Conservation (phyloP, 1,140 invertebrate species). For the Caenorhabditis briggsae region DNA sequence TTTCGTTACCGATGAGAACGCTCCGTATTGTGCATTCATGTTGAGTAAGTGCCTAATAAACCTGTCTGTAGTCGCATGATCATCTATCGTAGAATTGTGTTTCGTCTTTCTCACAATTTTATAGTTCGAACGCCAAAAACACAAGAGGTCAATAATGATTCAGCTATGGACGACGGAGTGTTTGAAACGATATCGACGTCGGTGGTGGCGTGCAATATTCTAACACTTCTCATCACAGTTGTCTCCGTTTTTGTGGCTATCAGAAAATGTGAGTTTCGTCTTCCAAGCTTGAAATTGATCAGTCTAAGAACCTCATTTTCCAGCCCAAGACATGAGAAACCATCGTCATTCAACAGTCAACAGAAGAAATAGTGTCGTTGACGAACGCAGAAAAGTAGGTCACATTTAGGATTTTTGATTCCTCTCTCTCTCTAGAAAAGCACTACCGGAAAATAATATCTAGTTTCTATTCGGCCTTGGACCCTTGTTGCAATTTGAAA, state of each 20-base stretch:
- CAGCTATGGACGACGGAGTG: constrained; percentile 40
- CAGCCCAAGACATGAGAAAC: constrained; percentile 46
- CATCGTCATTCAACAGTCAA: constrained; percentile 13
- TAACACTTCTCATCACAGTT: background rate
- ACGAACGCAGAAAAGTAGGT: constrained; percentile 37
- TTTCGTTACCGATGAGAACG: constrained; percentile 22
- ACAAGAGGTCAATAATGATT: constrained; percentile 6
- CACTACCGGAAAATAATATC: no score
- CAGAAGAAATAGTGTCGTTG: constrained; percentile 21
- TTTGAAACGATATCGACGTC: constrained; percentile 40
- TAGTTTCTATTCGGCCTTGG: no score
- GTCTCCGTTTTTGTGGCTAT: constrained; percentile 4
- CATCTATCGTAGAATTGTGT: background rate
- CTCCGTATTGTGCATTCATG: constrained; percentile 33
- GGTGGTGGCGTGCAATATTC: constrained; percentile 23
- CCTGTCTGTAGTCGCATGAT: background rate
- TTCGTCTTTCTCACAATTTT: background rate
- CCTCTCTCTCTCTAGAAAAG: no score
- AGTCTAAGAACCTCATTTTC: background rate
- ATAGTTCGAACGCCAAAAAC: background rate
- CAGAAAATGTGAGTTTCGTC: constrained; percentile 32
- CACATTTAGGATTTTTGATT: background rate
- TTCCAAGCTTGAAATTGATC: background rate
- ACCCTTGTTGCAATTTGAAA: background rate
- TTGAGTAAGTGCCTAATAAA: background rate